phyloP scores from a whole-genome alignment of 2,113 vertebrate species.

The Elephas maximus region DNA sequence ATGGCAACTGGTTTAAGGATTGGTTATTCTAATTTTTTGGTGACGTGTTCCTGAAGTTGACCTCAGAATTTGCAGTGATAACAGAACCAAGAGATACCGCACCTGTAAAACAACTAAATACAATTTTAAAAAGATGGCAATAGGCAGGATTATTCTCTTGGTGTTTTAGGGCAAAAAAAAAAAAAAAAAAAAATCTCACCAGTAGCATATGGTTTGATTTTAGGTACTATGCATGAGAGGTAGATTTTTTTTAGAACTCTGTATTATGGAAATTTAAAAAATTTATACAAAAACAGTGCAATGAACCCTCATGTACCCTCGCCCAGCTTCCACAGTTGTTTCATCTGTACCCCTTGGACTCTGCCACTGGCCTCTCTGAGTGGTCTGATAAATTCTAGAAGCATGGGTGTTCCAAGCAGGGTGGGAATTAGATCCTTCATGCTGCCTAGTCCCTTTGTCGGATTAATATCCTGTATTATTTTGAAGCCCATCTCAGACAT shows the following conservation, averaged over 20 bases:
- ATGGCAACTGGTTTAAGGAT: not conserved
- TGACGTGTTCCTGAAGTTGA: not conserved
- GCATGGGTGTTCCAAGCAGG: not conserved
- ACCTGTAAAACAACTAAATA: not conserved
- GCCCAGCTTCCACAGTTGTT: not conserved
- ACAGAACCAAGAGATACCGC: not conserved
- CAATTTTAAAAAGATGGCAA: not conserved
- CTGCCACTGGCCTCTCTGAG: not conserved
- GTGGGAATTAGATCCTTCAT: not conserved
- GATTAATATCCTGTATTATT: slow-evolving; percentile 39
- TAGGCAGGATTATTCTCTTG: not conserved
- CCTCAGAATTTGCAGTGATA: not conserved
- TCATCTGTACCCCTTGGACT: not conserved
- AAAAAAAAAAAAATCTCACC: not conserved
- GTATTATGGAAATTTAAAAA: not conserved
- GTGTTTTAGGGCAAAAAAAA: not conserved
- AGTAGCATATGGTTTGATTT: not conserved
- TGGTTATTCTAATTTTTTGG: not conserved
- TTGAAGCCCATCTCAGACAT: slow-evolving; percentile 44
- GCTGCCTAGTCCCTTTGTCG: slow-evolving; percentile 13
- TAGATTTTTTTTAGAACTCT: not conserved
- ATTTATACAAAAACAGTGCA: not conserved
- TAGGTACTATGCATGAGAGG: not conserved
- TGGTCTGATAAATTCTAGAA: not conserved
- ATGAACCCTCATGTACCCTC: not conserved